Percentiles rank a stretch among this genome's conserved stretches.
phyloP scores from a whole-genome alignment of 1,140 invertebrate species.

The Camponotus floridanus region DNA sequence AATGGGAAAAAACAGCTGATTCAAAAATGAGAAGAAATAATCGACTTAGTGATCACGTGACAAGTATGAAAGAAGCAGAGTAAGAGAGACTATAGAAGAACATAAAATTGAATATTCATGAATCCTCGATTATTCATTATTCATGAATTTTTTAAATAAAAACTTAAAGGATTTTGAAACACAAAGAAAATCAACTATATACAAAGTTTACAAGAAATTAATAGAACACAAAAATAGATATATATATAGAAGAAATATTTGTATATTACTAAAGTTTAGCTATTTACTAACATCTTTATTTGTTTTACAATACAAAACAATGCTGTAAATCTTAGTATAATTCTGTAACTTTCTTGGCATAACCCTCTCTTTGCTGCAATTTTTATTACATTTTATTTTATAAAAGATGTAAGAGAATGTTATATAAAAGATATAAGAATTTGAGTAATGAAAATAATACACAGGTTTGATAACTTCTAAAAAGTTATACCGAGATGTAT shows the following conservation, averaged over 20 bases:
- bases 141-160: too few species aligned
- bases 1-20: too few species aligned
- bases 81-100: too few species aligned
- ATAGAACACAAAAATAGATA: background rate
- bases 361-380: conserved; percentile 4
- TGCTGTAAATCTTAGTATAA: conserved; percentile 40
- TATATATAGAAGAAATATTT: background rate
- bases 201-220: too few species aligned
- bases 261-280: background rate
- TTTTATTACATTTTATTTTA: conserved; percentile 29
- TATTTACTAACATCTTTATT: conserved; percentile 54
- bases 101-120: too few species aligned
- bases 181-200: background rate
- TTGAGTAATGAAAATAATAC: conserved; percentile 73
- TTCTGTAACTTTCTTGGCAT: background rate
- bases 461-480: conserved; percentile 73
- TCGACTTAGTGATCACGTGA: too few species aligned
- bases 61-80: too few species aligned
- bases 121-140: too few species aligned
- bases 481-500: conserved; percentile 75
- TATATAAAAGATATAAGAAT: conserved; percentile 45
- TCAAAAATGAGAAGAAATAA: too few species aligned
- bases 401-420: conserved; percentile 14
- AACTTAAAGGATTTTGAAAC: too few species aligned
- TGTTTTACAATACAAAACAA: conserved; percentile 47